phyloP scores from a whole-genome alignment of 2,113 vertebrate species.

The Fukomys damarensis region DNA sequence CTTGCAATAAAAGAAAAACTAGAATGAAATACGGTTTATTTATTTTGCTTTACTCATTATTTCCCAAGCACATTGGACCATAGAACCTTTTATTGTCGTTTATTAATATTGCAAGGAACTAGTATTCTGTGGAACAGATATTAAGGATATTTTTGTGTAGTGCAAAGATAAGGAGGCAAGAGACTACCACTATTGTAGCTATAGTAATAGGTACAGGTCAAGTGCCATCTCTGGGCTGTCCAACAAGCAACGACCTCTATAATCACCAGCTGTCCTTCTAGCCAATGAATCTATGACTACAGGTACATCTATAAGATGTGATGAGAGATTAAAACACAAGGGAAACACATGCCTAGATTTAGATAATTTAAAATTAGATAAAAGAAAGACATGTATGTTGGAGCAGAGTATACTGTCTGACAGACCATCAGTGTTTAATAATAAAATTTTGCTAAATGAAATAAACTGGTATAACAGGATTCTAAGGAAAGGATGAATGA shows the following conservation, averaged over 20 bases:
- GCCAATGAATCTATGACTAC: not conserved
- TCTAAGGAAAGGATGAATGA: not conserved
- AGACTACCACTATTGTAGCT: not conserved
- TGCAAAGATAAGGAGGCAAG: not conserved
- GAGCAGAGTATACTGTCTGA: not conserved
- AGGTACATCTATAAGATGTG: not conserved
- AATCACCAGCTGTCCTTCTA: not conserved
- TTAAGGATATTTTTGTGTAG: not conserved
- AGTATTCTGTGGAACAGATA: not conserved
- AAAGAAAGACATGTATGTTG: not conserved
- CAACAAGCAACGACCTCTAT: not conserved
- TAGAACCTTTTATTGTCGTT: not conserved
- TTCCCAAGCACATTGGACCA: not conserved
- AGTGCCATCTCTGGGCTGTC: not conserved
- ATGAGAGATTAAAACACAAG: not conserved
- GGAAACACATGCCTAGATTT: not conserved
- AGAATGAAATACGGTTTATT: not conserved
- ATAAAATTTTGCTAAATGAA: constrained; percentile 28
- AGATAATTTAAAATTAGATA: constrained; percentile 9
- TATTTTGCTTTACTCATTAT: constrained; percentile 36
- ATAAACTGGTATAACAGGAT: not conserved
- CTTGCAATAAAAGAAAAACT: not conserved
- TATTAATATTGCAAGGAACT: not conserved
- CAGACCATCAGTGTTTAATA: not conserved
- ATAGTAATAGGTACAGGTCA: not conserved